A percentile compares a stretch with the other conserved stretches of the same genome.
Conservation (phyloP, 92 coral and sea anemone species). For the Epizoanthus illoricatus region DNA sequence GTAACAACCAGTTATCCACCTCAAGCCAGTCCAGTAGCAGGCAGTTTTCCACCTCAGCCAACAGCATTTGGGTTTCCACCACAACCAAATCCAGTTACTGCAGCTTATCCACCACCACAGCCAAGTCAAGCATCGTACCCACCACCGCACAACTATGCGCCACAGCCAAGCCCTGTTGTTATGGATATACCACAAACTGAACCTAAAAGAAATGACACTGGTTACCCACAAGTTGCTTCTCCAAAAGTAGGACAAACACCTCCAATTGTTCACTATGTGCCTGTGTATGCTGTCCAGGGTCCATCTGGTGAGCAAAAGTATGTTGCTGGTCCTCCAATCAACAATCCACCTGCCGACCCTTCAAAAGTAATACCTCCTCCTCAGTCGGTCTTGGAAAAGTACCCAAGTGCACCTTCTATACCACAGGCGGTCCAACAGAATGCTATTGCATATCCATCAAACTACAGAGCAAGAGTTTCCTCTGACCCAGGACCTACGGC, state of each 20-base stretch:
- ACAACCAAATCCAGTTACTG: conserved; percentile 12
- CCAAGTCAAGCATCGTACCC: conserved; percentile 7
- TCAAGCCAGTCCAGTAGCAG: conserved; percentile 29
- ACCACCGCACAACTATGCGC: conserved; percentile 1
- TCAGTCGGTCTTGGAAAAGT: conserved; percentile 31
- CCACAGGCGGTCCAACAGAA: conserved; percentile 39
- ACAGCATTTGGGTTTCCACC: conserved; percentile 40
- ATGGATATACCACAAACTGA: background rate
- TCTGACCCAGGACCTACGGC: conserved; percentile 36
- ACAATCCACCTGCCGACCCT: conserved; percentile 33
- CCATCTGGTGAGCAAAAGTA: conserved; percentile 49
- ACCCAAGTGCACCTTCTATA: conserved; percentile 42
- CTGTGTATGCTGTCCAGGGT: conserved; percentile 82
- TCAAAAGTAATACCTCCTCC: conserved; percentile 37
- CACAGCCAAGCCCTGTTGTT: background rate
- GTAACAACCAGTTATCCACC: conserved; percentile 8
- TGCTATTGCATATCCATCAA: conserved; percentile 39
- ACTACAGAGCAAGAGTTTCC: conserved; percentile 19
- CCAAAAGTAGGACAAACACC: conserved; percentile 37
- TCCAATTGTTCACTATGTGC: conserved; percentile 66
- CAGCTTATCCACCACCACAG: conserved; percentile 21
- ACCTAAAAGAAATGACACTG: conserved; percentile 7
- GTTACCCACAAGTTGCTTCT: conserved; percentile 16
- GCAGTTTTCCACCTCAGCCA: conserved; percentile 29
- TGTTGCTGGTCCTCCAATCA: conserved; percentile 40